phyloP scores from a whole-genome alignment of 2,888 invertebrate genomes.

The Cryptosula pallasiana region DNA sequence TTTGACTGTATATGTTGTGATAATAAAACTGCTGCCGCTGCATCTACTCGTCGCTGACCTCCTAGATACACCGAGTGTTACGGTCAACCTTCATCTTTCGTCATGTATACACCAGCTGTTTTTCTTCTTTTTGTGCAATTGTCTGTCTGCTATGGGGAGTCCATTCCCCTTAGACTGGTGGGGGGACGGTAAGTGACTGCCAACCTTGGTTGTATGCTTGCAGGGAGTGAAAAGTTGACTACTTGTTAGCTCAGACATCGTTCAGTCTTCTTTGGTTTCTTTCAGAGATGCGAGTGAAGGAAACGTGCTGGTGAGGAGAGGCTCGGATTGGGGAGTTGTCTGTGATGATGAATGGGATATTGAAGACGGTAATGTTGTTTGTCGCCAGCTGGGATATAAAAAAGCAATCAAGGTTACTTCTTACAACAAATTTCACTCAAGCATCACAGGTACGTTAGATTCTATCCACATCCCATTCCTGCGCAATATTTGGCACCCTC shows the following conservation, averaged over 20 bases:
- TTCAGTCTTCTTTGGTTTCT: too few relatives aligned
- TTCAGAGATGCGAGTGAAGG: background rate
- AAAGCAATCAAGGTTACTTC: background rate
- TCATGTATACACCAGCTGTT: background rate
- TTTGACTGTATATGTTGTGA: slow-evolving; percentile 5
- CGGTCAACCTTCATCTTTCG: background rate
- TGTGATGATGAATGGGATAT: slow-evolving; percentile 25
- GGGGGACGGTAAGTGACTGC: background rate
- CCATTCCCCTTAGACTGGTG: background rate
- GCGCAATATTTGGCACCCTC: too few relatives aligned
- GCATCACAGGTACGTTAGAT: slow-evolving; percentile 1
- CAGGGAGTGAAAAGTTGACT: too few relatives aligned
- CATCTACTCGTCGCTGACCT: background rate
- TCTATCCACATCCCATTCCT: too few relatives aligned
- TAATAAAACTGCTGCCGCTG: slow-evolving; percentile 5
- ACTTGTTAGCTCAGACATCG: too few relatives aligned
- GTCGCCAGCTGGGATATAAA: slow-evolving; percentile 13
- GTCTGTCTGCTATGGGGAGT: background rate
- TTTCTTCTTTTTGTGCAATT: background rate
- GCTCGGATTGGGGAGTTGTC: slow-evolving; percentile 23
- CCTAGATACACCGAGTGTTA: background rate
- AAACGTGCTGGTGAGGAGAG: slow-evolving; percentile 21
- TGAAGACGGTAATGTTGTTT: slow-evolving; percentile 14
- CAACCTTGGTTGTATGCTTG: too few relatives aligned
- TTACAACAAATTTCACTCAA: slow-evolving; percentile 10